Conservation (phyloP, 64 coral and sea anemone genomes). For the Montipora efflorescens region DNA sequence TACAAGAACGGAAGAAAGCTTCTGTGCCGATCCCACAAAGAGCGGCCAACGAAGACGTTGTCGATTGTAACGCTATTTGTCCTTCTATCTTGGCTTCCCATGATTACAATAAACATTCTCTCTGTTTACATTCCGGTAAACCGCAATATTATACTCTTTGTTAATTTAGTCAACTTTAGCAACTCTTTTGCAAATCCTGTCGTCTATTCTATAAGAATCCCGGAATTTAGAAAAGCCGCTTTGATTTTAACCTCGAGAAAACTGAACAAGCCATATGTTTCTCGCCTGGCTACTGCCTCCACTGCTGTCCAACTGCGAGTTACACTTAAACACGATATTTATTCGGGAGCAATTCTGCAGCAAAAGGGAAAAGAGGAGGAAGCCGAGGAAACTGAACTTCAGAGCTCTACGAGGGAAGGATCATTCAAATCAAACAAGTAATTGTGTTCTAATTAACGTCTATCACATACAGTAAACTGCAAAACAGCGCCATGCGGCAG, state of each 20-base stretch:
- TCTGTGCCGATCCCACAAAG: not conserved
- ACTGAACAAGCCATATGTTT: not conserved
- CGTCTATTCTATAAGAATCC: slow-evolving; percentile 25
- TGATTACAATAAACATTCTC: not conserved
- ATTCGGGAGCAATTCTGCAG: not conserved
- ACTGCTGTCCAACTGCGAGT: slow-evolving; percentile 25
- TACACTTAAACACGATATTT: slow-evolving; percentile 7
- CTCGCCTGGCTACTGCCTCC: slow-evolving; percentile 12
- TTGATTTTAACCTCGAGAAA: not conserved
- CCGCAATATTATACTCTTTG: not conserved
- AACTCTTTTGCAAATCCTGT: slow-evolving; percentile 48
- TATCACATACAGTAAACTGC: too few species aligned
- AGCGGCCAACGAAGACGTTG: slow-evolving; percentile 17
- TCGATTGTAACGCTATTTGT: not conserved
- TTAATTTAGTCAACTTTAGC: slow-evolving; percentile 24
- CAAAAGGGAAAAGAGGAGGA: not conserved
- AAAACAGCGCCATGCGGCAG: too few species aligned
- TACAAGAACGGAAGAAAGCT: not conserved
- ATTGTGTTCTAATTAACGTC: too few species aligned
- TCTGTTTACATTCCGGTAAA: slow-evolving; percentile 28
- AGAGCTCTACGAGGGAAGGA: not conserved
- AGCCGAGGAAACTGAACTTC: not conserved
- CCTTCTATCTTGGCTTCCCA: slow-evolving; percentile 1
- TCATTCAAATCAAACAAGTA: not conserved
- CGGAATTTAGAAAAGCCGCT: slow-evolving; percentile 26